These are phyloP conservation scores for Erythrolamprus reginae DNA, from an alignment of 2,113 vertebrate genomes.

Conservation along the genomic window DNA sequence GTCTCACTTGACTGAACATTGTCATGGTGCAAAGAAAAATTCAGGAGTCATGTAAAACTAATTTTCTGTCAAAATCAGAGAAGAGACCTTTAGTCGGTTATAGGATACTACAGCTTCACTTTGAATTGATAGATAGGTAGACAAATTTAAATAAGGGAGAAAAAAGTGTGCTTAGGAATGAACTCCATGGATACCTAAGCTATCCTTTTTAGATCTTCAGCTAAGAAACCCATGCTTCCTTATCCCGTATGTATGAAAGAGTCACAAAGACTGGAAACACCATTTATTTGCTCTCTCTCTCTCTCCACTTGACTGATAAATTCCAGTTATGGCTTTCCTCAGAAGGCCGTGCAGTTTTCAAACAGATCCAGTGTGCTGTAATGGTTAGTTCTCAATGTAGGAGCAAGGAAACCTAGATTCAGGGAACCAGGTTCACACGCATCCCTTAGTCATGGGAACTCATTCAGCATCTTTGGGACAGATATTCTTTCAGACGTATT, in stretches of 20 bases:
- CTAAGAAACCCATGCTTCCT: not conserved
- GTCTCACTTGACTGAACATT: slow-evolving; percentile 37
- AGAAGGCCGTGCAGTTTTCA: not conserved
- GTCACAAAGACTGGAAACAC: not conserved
- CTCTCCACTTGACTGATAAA: not conserved
- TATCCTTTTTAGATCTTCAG: not conserved
- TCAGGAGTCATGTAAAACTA: slow-evolving; percentile 52
- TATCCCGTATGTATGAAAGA: not conserved
- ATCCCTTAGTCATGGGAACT: not conserved
- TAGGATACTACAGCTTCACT: not conserved
- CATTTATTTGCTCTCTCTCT: not conserved
- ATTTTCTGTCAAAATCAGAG: slow-evolving; percentile 48
- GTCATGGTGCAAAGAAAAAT: slow-evolving; percentile 57
- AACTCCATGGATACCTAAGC: not conserved
- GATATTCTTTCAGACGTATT: not conserved
- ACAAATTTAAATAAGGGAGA: slow-evolving; percentile 7
- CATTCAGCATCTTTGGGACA: not conserved
- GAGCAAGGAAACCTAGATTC: not conserved
- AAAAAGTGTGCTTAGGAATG: not conserved
- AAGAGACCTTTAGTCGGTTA: slow-evolving; percentile 31
- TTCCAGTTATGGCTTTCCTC: not conserved
- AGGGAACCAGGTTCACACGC: not conserved
- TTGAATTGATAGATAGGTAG: slow-evolving; percentile 6
- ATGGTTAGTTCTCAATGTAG: not conserved
- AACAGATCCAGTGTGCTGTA: not conserved